Evolutionary conservation across 1,140 invertebrate genomes (phyloP), one percentile per base, ranked within the genome.

Genomic region (Drosophila nannoptera): DNA sequence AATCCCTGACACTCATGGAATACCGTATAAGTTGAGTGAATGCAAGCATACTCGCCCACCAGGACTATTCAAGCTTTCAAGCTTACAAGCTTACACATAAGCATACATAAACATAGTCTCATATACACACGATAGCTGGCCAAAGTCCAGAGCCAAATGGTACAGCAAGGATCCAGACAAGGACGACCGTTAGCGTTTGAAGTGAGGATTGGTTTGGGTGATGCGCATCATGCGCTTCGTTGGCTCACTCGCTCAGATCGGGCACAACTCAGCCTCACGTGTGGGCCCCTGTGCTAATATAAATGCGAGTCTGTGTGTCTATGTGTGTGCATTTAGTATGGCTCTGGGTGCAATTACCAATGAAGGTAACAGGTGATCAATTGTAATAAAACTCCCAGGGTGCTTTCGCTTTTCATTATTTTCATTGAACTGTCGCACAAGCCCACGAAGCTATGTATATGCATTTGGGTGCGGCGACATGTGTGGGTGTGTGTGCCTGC

Each of bases 381-480:
- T 88, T 88, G 87, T 88, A 88, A 88, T 88, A 88, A 88, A 88
- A 88, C 87, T 88, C 87, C 83, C 87, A 88, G 83, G 87, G 73
- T 88, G 80, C 77, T 87, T 88, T 88, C 81, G 77, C 83, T 86
- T 81, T 88, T 86, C 87, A 88, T 78, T 88, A 87, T 78, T 86
- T 83, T 64, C 87, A 82, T 81, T 77, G 75, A 69, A 70, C 70
- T 69, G 80, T 70, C 69, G 62, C 61, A 65, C 70, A 61, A 29
- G 52, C 61, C 14, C 29, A 36, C 4, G 32, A 48, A 14, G 42
- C 38, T 46, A 6, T 33, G 14, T 4, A 11, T n/a, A 38, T 38
- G 7, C 36, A 38, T 38, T 8, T 4, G 7, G n/a, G 8, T 66
- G n/a, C n/a, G n/a, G n/a, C 31, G 48, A n/a, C 43, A 31, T 11